Conservation (phyloP, 2,113 vertebrate species). For the Sclerurus mexicanus region DNA sequence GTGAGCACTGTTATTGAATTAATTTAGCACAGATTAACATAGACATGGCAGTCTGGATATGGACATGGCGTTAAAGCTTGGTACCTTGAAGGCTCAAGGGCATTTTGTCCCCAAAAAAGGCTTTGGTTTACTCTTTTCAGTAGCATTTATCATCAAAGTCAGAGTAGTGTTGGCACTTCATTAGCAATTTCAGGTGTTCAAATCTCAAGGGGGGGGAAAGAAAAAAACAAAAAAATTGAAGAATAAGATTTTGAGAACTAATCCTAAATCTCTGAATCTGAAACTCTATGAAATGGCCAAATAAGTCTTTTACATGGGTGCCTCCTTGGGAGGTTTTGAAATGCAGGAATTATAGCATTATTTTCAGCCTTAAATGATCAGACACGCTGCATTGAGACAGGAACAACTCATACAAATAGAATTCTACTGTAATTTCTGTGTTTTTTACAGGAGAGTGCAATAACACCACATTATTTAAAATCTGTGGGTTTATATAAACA, state of each 20-base stretch:
- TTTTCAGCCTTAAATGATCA: background rate
- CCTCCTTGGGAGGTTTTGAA: background rate
- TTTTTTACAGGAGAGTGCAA: background rate
- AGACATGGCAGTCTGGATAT: background rate
- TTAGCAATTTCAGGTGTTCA: background rate
- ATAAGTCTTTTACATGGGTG: fast-evolving
- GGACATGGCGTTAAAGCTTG: background rate
- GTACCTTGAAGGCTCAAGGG: background rate
- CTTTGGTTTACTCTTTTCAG: background rate
- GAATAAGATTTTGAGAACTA: background rate
- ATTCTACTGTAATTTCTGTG: background rate
- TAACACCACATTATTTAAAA: background rate
- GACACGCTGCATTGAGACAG: background rate
- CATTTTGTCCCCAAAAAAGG: background rate
- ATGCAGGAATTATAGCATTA: background rate
- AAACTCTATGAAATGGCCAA: background rate
- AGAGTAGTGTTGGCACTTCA: background rate
- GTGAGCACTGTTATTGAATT: background rate
- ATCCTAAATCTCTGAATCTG: background rate
- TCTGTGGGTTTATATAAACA: fast-evolving
- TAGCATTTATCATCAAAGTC: background rate
- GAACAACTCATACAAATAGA: background rate
- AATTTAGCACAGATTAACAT: background rate
- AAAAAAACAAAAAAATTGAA: background rate
- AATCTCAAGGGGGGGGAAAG: background rate